Percentiles rank a stretch among this genome's conserved stretches.
Evolutionary conservation across 2,888 invertebrate species (phyloP).

Genomic region (Digitonthophagus gazella): DNA sequence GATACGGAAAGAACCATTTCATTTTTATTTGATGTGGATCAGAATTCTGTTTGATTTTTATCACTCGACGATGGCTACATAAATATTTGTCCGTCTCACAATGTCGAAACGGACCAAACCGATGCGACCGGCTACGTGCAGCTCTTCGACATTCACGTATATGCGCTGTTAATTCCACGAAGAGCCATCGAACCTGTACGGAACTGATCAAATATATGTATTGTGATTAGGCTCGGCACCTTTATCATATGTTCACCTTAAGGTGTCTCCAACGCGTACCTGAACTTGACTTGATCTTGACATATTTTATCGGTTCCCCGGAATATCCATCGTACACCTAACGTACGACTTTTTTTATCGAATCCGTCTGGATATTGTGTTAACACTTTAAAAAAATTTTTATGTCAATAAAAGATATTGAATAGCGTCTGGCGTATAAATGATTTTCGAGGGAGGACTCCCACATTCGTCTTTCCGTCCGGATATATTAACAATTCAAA

Average conservation of each 20-base stretch:
- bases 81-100: constrained; percentile 12
- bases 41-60: constrained; percentile 13
- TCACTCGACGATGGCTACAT: constrained; percentile 8
- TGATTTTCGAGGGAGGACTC: background rate
- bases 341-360: background rate
- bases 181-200: constrained; percentile 24
- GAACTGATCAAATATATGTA: constrained; percentile 27
- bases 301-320: constrained; percentile 23
- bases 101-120: background rate
- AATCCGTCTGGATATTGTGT: background rate
- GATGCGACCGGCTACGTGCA: background rate
- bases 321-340: background rate
- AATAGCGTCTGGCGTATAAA: background rate
- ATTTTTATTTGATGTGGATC: constrained; percentile 10
- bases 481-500: background rate
- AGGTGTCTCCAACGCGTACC: constrained; percentile 16
- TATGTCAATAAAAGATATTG: background rate
- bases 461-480: background rate
- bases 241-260: constrained; percentile 29
- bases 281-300: constrained; percentile 33
- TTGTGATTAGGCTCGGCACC: constrained; percentile 21
- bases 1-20: background rate
- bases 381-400: background rate
- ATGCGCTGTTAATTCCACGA: constrained; percentile 19
- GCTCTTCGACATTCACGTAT: background rate